Evolutionary conservation across 1,140 invertebrate species (phyloP).

Genomic region (Hyles euphorbiae): DNA sequence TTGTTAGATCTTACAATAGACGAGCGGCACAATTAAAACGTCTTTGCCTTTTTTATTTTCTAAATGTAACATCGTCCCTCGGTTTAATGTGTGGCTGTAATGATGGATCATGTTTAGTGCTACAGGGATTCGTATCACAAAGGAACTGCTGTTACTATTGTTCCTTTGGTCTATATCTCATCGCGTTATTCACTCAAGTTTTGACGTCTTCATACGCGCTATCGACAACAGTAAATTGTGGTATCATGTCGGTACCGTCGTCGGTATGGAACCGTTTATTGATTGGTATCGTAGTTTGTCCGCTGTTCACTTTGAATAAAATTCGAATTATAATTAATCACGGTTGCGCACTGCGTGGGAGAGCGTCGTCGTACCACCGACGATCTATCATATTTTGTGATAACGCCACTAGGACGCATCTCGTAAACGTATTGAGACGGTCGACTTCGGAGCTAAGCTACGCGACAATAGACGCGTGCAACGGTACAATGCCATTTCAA

Average conservation of each 20-base stretch:
- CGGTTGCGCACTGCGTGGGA: constrained; percentile 64
- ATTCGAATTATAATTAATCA: constrained; percentile 76
- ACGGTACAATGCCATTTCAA: constrained; percentile 37
- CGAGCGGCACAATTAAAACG: too few relatives aligned
- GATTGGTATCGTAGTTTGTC: constrained; percentile 73
- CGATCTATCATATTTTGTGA: constrained; percentile 75
- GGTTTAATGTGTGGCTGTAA: too few relatives aligned
- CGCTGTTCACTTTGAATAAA: constrained; percentile 75
- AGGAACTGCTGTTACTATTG: constrained; percentile 58
- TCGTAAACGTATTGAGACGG: constrained; percentile 60
- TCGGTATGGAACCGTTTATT: constrained; percentile 74
- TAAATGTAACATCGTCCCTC: too few relatives aligned
- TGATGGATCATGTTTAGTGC: constrained; percentile 24
- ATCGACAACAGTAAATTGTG: constrained; percentile 69
- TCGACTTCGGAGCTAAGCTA: constrained; percentile 50
- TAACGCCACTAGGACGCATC: constrained; percentile 67
- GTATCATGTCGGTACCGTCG: constrained; percentile 67
- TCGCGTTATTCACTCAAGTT: constrained; percentile 43
- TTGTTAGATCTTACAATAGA: too few relatives aligned
- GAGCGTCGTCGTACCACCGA: constrained; percentile 56
- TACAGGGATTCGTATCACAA: constrained; percentile 45
- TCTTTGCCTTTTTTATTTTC: too few relatives aligned
- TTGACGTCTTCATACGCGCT: constrained; percentile 68
- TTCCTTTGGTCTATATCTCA: constrained; percentile 49
- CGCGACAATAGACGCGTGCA: constrained; percentile 42